Conservation (phyloP, 2,888 invertebrate genomes). For the Conchocele bisecta region DNA sequence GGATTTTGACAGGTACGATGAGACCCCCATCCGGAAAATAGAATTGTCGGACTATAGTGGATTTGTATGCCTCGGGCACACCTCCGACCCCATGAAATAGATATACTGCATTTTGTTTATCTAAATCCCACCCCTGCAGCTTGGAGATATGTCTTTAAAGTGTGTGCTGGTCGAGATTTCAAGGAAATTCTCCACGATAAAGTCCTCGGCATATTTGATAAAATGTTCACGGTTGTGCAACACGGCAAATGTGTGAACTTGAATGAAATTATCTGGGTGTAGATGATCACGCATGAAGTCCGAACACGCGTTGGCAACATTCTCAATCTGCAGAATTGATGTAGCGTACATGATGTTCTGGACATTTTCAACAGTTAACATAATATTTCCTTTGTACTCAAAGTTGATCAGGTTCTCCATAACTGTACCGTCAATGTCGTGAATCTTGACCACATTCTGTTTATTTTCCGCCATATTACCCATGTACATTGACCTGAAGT, state of each 20-base stretch:
- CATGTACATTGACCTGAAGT: conserved; percentile 84
- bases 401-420: conserved; percentile 81
- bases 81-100: too few relatives aligned
- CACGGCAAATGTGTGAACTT: conserved; percentile 83
- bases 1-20: too few relatives aligned
- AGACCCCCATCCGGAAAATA: too few relatives aligned
- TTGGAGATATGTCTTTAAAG: too few relatives aligned
- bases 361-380: conserved; percentile 82
- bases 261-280: conserved; percentile 83
- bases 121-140: too few relatives aligned
- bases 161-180: conserved; percentile 78
- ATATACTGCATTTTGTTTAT: too few relatives aligned
- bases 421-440: conserved; percentile 81
- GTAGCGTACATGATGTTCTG: conserved; percentile 84
- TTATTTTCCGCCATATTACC: conserved; percentile 82
- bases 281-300: conserved; percentile 83
- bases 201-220: conserved; percentile 78
- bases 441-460: conserved; percentile 74
- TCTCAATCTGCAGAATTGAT: conserved; percentile 83
- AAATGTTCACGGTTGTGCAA: conserved; percentile 81
- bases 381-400: conserved; percentile 83
- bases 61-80: too few relatives aligned
- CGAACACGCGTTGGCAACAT: conserved; percentile 83
- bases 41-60: too few relatives aligned
- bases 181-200: conserved; percentile 78